phyloP scores from a whole-genome alignment of 2,113 vertebrate species.

The Nanorana parkeri region DNA sequence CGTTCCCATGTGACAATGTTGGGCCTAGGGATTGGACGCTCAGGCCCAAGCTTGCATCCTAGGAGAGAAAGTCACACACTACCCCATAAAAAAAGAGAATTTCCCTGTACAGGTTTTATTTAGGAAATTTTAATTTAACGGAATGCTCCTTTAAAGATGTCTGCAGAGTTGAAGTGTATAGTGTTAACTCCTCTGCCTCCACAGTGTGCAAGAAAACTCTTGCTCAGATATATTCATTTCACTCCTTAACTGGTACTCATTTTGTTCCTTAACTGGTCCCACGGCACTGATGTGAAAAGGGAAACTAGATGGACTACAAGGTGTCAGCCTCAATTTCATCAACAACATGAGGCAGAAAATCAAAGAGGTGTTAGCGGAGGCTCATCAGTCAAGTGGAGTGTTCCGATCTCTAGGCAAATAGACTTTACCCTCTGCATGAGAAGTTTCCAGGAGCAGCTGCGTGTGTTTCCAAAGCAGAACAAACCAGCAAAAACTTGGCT shows the following conservation, averaged over 20 bases:
- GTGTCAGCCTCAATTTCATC: slow-evolving; percentile 42
- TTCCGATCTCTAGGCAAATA: slow-evolving; percentile 19
- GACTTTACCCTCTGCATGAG: slow-evolving; percentile 9
- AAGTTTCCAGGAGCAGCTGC: background rate
- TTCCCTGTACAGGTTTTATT: no score
- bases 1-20: no score
- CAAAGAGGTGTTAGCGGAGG: slow-evolving; percentile 17
- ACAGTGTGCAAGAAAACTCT: background rate
- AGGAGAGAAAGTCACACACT: no score
- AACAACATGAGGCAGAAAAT: slow-evolving; percentile 44
- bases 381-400: slow-evolving; percentile 28
- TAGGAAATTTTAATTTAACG: no score
- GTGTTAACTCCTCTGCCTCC: background rate
- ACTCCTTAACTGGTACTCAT: slow-evolving; percentile 30
- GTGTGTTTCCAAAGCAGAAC: background rate
- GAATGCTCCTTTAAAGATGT: no score
- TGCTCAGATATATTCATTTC: slow-evolving; percentile 10
- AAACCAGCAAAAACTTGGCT: background rate
- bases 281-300: slow-evolving; percentile 32
- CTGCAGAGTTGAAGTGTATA: background rate
- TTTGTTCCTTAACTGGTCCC: slow-evolving; percentile 38
- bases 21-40: no score
- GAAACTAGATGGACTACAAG: slow-evolving; percentile 35
- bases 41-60: no score
- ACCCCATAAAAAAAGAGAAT: no score